A percentile compares a stretch with the other conserved stretches of the same genome.
Evolutionary conservation across 2,797 vertebrate genomes (phyloP).

Genomic region (Microctenopoma stevenorrisi): DNA sequence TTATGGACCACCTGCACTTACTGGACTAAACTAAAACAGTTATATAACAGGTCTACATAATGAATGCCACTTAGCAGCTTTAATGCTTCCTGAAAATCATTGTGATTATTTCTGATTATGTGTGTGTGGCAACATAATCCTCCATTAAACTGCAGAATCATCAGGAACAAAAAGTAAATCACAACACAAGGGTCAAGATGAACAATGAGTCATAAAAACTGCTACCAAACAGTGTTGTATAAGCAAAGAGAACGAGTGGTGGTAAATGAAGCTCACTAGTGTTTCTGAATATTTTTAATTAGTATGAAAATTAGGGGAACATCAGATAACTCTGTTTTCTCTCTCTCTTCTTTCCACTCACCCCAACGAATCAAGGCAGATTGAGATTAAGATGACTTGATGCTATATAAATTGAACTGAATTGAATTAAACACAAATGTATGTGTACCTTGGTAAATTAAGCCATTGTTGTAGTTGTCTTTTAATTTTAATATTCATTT

Average conservation of each 20-base stretch:
- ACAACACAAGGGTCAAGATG: too few relatives aligned
- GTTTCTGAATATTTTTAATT: too few relatives aligned
- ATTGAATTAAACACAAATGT: too few relatives aligned
- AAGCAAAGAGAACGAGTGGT: neutral
- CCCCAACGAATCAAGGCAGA: too few relatives aligned
- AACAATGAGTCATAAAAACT: neutral
- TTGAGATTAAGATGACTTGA: too few relatives aligned
- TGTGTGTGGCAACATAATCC: neutral
- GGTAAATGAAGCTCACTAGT: neutral
- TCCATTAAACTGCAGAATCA: conserved; percentile 1
- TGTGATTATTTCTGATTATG: conserved; percentile 2
- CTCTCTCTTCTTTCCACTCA: too few relatives aligned
- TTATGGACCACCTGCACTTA: neutral
- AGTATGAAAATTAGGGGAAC: too few relatives aligned
- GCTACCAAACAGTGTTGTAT: neutral
- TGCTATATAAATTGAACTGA: too few relatives aligned
- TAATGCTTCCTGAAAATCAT: neutral
- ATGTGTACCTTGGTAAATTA: too few relatives aligned
- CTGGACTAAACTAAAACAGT: neutral
- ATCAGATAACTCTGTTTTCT: too few relatives aligned
- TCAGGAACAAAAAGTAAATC: neutral
- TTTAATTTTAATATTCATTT: too few relatives aligned
- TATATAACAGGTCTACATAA: neutral
- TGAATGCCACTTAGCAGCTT: neutral
- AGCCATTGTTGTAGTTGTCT: too few relatives aligned